Conservation (phyloP, 2,113 vertebrate species). For the Tringa solitaria region DNA sequence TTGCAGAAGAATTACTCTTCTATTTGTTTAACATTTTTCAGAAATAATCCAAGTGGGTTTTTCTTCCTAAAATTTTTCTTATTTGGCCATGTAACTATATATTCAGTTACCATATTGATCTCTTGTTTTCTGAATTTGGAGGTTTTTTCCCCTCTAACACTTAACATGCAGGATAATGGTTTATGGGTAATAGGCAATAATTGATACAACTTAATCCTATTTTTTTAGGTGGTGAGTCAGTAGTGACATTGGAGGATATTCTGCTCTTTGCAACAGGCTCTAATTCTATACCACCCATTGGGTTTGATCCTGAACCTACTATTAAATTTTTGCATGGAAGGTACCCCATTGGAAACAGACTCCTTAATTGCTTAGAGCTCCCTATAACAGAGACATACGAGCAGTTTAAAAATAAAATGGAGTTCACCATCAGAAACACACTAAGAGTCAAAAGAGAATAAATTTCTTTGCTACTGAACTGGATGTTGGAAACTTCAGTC, state of each 20-base stretch:
- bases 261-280: conserved; percentile 83
- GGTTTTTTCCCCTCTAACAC: not conserved
- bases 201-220: not conserved
- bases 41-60: not conserved
- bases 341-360: conserved; percentile 80
- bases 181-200: not conserved
- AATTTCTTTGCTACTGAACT: conserved; percentile 31
- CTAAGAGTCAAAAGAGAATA: conserved; percentile 51
- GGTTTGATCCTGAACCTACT: conserved; percentile 80
- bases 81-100: not conserved
- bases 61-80: not conserved
- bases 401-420: conserved; percentile 87
- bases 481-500: conserved; percentile 6
- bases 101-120: not conserved
- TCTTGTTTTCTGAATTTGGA: not conserved
- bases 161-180: not conserved
- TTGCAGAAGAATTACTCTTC: not conserved
- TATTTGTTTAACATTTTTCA: not conserved
- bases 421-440: conserved; percentile 78
- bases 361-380: conserved; percentile 78
- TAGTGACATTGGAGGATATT: conserved; percentile 85
- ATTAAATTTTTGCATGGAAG: conserved; percentile 78
- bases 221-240: conserved; percentile 81
- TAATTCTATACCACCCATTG: conserved; percentile 73
- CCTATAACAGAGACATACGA: conserved; percentile 81